A percentile compares a stretch with the other conserved stretches of the same genome.
Evolutionary conservation across 2,797 vertebrate species (phyloP).

Genomic region (Sparus aurata): DNA sequence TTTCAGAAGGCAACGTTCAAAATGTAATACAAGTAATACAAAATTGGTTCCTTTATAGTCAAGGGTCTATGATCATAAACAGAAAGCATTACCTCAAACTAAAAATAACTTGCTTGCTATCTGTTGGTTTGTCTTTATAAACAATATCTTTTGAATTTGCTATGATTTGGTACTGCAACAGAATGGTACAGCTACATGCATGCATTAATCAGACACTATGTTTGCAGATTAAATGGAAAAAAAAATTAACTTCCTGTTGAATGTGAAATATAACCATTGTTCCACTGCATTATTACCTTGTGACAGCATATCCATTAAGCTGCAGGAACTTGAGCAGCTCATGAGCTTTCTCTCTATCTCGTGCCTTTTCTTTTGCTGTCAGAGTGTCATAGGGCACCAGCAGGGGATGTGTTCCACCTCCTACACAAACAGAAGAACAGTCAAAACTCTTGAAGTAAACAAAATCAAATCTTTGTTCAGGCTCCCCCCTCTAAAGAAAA

Average conservation of each 20-base stretch:
- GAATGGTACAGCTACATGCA: not conserved
- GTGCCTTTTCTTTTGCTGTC: slow-evolving; percentile 96
- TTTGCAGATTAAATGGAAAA: not conserved
- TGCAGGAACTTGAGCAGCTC: slow-evolving; percentile 95
- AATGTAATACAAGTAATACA: not conserved
- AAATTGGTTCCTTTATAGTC: not conserved
- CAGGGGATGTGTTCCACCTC: slow-evolving; percentile 94
- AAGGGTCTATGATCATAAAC: not conserved
- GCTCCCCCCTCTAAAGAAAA: not conserved
- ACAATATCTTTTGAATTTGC: not conserved
- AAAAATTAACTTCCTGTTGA: not conserved
- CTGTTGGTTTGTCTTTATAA: not conserved
- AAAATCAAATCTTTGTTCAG: not conserved
- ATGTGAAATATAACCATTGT: not conserved
- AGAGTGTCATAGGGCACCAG: slow-evolving; percentile 96
- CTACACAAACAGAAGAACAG: slow-evolving; percentile 74
- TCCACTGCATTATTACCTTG: slow-evolving; percentile 79
- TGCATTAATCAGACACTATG: not conserved
- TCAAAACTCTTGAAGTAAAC: slow-evolving; percentile 4
- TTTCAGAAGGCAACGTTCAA: not conserved
- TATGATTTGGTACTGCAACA: not conserved
- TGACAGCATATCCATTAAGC: slow-evolving; percentile 94
- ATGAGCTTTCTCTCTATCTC: slow-evolving; percentile 94
- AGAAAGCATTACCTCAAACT: not conserved
- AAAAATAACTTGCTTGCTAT: not conserved